phyloP scores from a whole-genome alignment of 2,888 invertebrate genomes.

The Ecliptopera silaceata region DNA sequence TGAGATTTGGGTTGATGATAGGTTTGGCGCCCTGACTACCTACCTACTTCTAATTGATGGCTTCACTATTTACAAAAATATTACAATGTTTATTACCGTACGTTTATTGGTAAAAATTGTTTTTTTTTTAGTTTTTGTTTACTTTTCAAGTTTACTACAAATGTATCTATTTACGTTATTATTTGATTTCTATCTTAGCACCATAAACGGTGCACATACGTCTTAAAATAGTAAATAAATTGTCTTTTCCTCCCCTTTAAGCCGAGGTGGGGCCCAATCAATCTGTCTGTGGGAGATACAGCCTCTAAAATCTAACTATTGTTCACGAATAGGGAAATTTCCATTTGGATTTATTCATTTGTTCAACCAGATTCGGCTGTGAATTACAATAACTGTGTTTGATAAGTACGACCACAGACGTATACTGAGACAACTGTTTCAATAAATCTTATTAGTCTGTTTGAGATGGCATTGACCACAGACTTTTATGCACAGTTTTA shows the following conservation, averaged over 20 bases:
- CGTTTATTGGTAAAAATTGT: background rate
- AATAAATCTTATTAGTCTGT: slow-evolving; percentile 15
- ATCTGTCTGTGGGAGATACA: slow-evolving; percentile 81
- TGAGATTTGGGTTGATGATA: slow-evolving; percentile 56
- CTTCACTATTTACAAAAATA: slow-evolving; percentile 18
- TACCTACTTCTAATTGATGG: slow-evolving; percentile 17
- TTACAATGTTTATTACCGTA: background rate
- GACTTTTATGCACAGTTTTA: background rate
- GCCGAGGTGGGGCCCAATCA: slow-evolving; percentile 75
- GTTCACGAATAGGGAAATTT: slow-evolving; percentile 81
- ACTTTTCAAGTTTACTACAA: background rate
- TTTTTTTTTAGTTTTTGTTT: background rate
- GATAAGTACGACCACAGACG: background rate
- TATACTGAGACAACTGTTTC: slow-evolving; percentile 11
- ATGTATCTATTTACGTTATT: too few relatives aligned
- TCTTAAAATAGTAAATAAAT: slow-evolving; percentile 34
- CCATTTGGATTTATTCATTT: slow-evolving; percentile 83
- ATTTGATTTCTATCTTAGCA: background rate
- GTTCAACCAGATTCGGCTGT: slow-evolving; percentile 77
- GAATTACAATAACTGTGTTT: slow-evolving; percentile 57
- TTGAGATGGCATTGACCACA: background rate
- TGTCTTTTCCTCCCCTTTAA: slow-evolving; percentile 56
- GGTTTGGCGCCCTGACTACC: slow-evolving; percentile 42
- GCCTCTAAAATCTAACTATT: slow-evolving; percentile 82
- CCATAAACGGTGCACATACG: background rate